Evolutionary conservation across 2,888 invertebrate genomes (phyloP), one percentile per base, ranked within the genome.

Genomic region (Diplolepis rosae): DNA sequence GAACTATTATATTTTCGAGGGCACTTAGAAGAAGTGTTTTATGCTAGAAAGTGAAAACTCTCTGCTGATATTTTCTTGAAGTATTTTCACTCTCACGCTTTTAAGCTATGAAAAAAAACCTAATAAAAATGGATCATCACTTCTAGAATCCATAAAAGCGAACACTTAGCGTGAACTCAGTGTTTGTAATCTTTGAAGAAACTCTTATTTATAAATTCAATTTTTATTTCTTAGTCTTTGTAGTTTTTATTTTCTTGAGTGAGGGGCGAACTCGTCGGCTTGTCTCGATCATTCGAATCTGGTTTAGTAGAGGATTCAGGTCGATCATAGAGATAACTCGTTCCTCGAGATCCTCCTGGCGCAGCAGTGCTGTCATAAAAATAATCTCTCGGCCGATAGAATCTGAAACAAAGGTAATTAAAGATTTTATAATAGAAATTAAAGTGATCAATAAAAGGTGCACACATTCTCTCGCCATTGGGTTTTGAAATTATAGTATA

Each of bases 291-390:
- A 51, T 73, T 72, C 61, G 81, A 74, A 69, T 85, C 83, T 50
- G 83, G 80, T 72, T 84, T 83, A 54, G 86, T 84, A 39, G 85
- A 84, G 67, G 85, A 83, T 78, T 85, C 85, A 5, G 83, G 79
- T 48, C 86, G 83, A 76, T 86, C 85, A 76, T 84, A 83, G 71
- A 82, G 80, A 77, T 84, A 84, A 68, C 84, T 83, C 48, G 84
- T 84, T 65, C 84, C 84, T 7, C 85, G 80, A 35, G 83, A 82
- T 75, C 84, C 83, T 35, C 83, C 85, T 1, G 86, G 85, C 5
- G 85, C 82, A 15, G 84, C 84, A 28, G 86, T 86, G 69, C 85
- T 85, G 77, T 85, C 86, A 77, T 86, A 84, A 82, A 82, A 85
- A 79, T 85, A 85, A 83, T 85, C 85, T 78, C 85, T 80, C 9